Percentiles rank a stretch among this genome's conserved stretches.
Evolutionary conservation across 23 tunicate genomes (phyloP).

Genomic region (Diplosoma virens): DNA sequence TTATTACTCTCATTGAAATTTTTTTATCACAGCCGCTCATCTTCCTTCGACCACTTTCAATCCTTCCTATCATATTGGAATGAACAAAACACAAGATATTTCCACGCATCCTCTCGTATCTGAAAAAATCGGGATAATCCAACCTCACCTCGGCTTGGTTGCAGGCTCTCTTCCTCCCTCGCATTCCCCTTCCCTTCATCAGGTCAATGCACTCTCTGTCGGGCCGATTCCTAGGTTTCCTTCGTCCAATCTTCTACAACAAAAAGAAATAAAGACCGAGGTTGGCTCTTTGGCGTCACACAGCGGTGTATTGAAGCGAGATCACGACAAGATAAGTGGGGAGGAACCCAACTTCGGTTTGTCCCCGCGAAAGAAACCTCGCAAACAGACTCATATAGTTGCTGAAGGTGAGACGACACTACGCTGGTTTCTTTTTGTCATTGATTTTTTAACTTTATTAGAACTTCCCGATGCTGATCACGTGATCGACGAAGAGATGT

Average conservation of each 20-base stretch:
- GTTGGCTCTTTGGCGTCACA: neutral
- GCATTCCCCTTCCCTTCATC: neutral
- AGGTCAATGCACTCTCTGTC: neutral
- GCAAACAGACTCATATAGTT: slow-evolving; percentile 84
- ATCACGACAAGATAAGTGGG: slow-evolving; percentile 34
- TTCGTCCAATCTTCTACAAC: neutral
- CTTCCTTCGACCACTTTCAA: neutral
- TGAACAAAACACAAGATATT: neutral
- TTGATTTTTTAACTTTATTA: neutral
- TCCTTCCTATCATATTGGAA: neutral
- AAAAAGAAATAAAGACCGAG: slow-evolving; percentile 16
- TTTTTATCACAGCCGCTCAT: neutral
- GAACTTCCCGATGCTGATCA: slow-evolving; percentile 56
- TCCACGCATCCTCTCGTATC: neutral
- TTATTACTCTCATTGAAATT: neutral
- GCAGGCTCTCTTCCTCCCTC: neutral
- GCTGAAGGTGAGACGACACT: slow-evolving; percentile 54
- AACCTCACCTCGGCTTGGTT: neutral
- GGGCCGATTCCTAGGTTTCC: neutral
- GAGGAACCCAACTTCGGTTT: slow-evolving; percentile 33
- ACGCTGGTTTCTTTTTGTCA: neutral
- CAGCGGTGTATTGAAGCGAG: slow-evolving; percentile 48
- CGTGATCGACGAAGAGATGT: slow-evolving; percentile 61
- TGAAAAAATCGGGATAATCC: neutral
- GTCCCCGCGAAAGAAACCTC: slow-evolving; percentile 87